Evolutionary conservation across 1,140 invertebrate genomes (phyloP), one percentile per base, ranked within the genome.

Genomic region (Pogonomyrmex barbatus): DNA sequence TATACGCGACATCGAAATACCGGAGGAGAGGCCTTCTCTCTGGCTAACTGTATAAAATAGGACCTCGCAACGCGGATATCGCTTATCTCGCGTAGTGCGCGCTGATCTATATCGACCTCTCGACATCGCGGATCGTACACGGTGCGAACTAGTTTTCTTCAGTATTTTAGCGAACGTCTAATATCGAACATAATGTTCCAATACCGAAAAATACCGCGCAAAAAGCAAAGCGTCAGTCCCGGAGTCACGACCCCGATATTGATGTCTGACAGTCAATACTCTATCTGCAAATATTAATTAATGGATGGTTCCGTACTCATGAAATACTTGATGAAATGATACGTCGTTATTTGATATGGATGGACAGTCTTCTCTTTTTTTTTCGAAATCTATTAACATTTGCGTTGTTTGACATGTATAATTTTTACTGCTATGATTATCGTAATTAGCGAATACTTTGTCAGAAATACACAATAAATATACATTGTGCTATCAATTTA

Each of bases 1-100:
- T 45, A 42, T 62, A 73, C 70, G 68, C 33, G 79, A 83, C 70
- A 75, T 73, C 79, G 79, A 60, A 83, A 83, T 83, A 73, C 68
- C 70, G 54, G 42, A 73, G 79, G 52, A 82, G 24, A 73, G 45
- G n/a, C 67, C 79, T 83, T 83, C 79, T 47, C 36, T 42, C 52
- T 24, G 54, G 39, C n/a, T 83, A 83, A 83, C 79, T 83, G 54
- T 75, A 24, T 24, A 75, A 50, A 83, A 60, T 60, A 75, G 68
- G 67, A 75, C 42, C 42, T 62, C 54, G 54, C 75, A 62, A 77
- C 56, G 75, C 68, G 54, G 79, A 83, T 83, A 75, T 75, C 54
- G 68, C 68, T 83, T 83, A 83, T 83, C 68, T 73, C 68, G 42
- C 68, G 42, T 2, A 30, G n/a, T 24, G 30, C 67, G 54, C 24